Conservation (phyloP, 2,888 invertebrate species). For the Taphrorychus bicolor region DNA sequence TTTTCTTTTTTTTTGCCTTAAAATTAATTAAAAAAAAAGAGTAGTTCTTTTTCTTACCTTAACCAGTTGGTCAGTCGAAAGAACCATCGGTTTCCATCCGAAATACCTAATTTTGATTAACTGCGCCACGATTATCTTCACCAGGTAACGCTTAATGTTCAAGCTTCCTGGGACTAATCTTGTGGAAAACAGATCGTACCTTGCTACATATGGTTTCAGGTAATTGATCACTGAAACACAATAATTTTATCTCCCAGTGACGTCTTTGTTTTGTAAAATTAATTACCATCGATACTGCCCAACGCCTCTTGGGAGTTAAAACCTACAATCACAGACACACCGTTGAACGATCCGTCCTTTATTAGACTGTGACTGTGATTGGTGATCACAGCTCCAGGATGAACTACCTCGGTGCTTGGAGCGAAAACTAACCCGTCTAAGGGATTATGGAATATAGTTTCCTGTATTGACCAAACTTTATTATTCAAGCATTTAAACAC, state of each 20-base stretch:
- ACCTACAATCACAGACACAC: conserved; percentile 63
- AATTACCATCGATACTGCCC: conserved; percentile 42
- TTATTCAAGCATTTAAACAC: neutral
- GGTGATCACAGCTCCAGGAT: conserved; percentile 42
- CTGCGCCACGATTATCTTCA: conserved; percentile 26
- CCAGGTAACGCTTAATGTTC: conserved; percentile 38
- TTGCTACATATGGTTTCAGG: conserved; percentile 54
- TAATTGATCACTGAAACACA: conserved; percentile 52
- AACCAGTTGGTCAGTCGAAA: conserved; percentile 36
- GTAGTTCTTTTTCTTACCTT: conserved; percentile 32
- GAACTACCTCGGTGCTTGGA: conserved; percentile 42
- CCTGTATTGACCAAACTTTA: conserved; percentile 7
- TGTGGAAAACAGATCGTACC: conserved; percentile 60
- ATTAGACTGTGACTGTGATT: conserved; percentile 40
- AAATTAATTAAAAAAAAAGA: neutral
- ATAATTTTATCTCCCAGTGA: conserved; percentile 1
- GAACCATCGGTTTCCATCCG: conserved; percentile 34
- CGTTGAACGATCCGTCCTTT: conserved; percentile 41
- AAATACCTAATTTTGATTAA: conserved; percentile 43
- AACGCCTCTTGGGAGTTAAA: conserved; percentile 62
- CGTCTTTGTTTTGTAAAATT: neutral
- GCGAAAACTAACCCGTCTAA: conserved; percentile 44
- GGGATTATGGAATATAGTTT: conserved; percentile 42
- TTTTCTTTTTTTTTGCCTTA: neutral
- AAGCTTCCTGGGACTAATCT: conserved; percentile 57